Conservation (phyloP, 2,113 vertebrate species). For the Odontesthes bonariensis region DNA sequence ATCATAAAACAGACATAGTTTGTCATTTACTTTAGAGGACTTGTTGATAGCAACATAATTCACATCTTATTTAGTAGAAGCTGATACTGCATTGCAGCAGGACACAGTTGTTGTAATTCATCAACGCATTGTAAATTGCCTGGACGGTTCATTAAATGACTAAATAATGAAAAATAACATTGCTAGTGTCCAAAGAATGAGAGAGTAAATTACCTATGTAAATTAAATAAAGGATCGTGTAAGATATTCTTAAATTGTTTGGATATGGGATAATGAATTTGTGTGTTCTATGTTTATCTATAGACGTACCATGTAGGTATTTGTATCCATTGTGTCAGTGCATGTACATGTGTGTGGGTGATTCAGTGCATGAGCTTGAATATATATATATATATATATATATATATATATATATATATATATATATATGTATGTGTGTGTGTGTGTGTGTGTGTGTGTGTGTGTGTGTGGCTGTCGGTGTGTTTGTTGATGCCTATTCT, state of each 20-base stretch:
- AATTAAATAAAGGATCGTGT: not conserved
- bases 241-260: not conserved
- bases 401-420: too few species aligned
- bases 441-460: conserved; percentile 23
- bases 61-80: not conserved
- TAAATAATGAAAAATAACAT: not conserved
- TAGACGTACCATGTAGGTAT: conserved; percentile 5
- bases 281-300: not conserved
- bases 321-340: conserved; percentile 9
- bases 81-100: not conserved
- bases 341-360: conserved; percentile 42
- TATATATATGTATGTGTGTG: too few species aligned
- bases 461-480: conserved; percentile 28
- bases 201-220: not conserved
- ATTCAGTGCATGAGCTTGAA: conserved; percentile 72
- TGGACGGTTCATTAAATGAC: not conserved
- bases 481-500: conserved; percentile 62
- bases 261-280: not conserved
- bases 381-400: too few species aligned
- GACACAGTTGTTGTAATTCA: not conserved
- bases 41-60: not conserved
- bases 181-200: not conserved
- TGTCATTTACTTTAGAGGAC: not conserved
- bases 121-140: not conserved
- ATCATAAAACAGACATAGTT: not conserved